Percentiles rank a stretch among this genome's conserved stretches.
Conservation (phyloP, 2,888 invertebrate genomes). For the Diogma glabrata region DNA sequence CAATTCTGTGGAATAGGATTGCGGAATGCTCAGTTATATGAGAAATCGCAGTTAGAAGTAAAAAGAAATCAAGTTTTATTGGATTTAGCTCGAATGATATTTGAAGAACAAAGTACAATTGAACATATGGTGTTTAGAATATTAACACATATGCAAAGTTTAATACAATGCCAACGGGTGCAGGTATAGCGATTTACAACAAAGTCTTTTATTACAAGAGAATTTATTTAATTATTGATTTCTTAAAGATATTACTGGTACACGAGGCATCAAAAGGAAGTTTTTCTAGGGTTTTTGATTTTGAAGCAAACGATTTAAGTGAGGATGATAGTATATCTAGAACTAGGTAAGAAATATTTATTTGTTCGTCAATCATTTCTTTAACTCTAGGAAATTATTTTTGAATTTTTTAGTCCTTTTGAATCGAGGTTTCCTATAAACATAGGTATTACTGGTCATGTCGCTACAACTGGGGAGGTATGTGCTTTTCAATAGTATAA, state of each 20-base stretch:
- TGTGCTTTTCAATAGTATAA: too few species aligned
- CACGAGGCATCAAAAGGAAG: conserved; percentile 85
- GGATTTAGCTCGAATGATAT: conserved; percentile 91
- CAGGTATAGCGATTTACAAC: conserved; percentile 49
- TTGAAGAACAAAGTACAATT: conserved; percentile 92
- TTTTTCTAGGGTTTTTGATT: conserved; percentile 88
- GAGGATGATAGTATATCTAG: conserved; percentile 69
- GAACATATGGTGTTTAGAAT: conserved; percentile 91
- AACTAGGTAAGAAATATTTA: conserved; percentile 48
- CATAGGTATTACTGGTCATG: conserved; percentile 88
- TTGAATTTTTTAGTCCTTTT: conserved; percentile 64
- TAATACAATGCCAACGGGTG: conserved; percentile 89
- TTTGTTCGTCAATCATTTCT: too few species aligned
- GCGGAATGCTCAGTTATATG: conserved; percentile 91
- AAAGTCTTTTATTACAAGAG: neutral
- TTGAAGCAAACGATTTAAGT: conserved; percentile 80
- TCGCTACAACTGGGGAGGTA: conserved; percentile 92
- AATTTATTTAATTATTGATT: conserved; percentile 6
- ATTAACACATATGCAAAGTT: conserved; percentile 84
- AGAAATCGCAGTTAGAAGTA: conserved; percentile 88
- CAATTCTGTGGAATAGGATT: conserved; percentile 95
- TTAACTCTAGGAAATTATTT: conserved; percentile 14
- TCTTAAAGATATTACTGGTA: conserved; percentile 65
- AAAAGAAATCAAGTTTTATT: conserved; percentile 89
- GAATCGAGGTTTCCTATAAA: conserved; percentile 92